Evolutionary conservation across 2,113 vertebrate species (phyloP).

Genomic region (Phaetusa simplex): DNA sequence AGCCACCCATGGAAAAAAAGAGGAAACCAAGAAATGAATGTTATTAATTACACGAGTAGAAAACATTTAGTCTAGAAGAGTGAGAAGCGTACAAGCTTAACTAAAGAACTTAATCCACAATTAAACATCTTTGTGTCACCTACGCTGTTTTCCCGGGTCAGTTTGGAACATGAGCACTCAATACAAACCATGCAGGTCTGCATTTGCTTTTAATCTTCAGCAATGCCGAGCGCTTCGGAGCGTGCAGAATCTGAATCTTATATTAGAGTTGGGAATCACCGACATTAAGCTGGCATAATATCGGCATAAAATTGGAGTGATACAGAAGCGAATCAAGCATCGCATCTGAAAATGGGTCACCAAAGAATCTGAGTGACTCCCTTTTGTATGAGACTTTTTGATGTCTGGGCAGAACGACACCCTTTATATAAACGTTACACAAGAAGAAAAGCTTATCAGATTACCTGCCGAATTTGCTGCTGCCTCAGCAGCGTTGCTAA

Average conservation of each 20-base stretch:
- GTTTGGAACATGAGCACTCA: neutral
- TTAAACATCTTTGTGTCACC: neutral
- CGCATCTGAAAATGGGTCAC: neutral
- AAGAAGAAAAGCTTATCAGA: neutral
- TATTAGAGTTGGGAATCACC: neutral
- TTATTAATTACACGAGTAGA: neutral
- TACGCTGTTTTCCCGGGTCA: neutral
- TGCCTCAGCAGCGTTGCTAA: neutral
- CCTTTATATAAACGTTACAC: neutral
- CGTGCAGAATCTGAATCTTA: neutral
- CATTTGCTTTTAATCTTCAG: neutral
- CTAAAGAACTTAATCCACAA: neutral
- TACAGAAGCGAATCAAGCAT: neutral
- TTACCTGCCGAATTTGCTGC: neutral
- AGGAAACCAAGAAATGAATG: neutral
- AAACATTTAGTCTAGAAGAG: slow-evolving; percentile 18
- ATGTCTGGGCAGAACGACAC: neutral
- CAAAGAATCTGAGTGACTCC: neutral
- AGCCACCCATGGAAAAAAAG: neutral
- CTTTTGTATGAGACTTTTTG: neutral
- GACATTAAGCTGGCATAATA: neutral
- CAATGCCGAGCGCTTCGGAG: neutral
- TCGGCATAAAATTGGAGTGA: neutral
- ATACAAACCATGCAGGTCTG: neutral
- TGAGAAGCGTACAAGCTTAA: neutral